Conservation (phyloP, 2,888 invertebrate genomes). For the Volucella inflata region DNA sequence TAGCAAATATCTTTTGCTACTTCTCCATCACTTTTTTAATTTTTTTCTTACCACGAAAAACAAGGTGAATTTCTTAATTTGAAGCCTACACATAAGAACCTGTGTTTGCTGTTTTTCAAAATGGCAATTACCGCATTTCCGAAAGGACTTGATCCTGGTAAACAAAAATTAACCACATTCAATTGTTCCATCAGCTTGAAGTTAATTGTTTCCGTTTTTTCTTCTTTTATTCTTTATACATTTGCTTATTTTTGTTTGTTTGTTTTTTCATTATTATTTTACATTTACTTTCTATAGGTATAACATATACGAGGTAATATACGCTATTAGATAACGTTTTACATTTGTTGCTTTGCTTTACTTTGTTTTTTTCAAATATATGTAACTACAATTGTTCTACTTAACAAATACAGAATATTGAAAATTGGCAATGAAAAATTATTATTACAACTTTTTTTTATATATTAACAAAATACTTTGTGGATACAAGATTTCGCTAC, state of each 20-base stretch:
- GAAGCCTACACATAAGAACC: too few relatives aligned
- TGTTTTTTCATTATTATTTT: conserved; percentile 50
- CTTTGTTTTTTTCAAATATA: conserved; percentile 45
- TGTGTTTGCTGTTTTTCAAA: too few relatives aligned
- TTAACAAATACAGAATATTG: conserved; percentile 66
- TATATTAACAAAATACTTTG: conserved; percentile 35
- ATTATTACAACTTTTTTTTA: conserved; percentile 8
- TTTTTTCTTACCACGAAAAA: too few relatives aligned
- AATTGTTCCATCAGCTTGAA: too few relatives aligned
- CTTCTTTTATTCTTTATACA: conserved; percentile 49
- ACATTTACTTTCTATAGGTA: conserved; percentile 50
- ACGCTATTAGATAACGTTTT: conserved; percentile 69
- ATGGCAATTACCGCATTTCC: too few relatives aligned
- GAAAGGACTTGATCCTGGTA: too few relatives aligned
- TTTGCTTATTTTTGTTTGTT: conserved; percentile 10
- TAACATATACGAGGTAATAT: conserved; percentile 74
- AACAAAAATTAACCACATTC: too few relatives aligned
- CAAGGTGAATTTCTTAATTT: too few relatives aligned
- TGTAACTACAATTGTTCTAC: conserved; percentile 66
- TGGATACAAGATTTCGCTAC: conserved; percentile 22
- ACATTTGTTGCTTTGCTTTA: conserved; percentile 38
- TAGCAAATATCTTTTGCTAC: too few relatives aligned
- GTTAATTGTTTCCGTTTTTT: neutral
- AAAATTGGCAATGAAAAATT: conserved; percentile 68
- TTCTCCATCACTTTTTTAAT: too few relatives aligned